A percentile compares a stretch with the other conserved stretches of the same genome.
phyloP scores from a whole-genome alignment of 2,888 invertebrate genomes.

The Sinodicranocentrus sp. region DNA sequence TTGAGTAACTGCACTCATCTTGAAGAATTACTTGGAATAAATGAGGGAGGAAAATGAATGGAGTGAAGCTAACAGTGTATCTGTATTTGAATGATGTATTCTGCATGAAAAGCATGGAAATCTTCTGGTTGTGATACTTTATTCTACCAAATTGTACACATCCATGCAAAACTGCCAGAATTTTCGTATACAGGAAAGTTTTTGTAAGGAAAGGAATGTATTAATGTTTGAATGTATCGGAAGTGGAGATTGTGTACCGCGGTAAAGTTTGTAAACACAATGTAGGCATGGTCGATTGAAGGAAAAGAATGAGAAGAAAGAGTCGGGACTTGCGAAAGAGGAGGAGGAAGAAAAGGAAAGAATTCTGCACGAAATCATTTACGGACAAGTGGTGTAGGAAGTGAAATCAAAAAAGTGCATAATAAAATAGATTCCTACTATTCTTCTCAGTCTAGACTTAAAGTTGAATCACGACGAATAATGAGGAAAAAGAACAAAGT shows the following conservation, averaged over 20 bases:
- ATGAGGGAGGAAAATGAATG: background rate
- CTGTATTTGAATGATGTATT: too few species aligned
- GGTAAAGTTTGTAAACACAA: background rate
- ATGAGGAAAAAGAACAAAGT: too few species aligned
- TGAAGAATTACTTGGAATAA: background rate
- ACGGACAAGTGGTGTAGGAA: conserved; percentile 15
- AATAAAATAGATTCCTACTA: background rate
- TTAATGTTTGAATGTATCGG: too few species aligned
- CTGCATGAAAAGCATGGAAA: too few species aligned
- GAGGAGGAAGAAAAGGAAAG: background rate
- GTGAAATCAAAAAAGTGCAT: conserved; percentile 17
- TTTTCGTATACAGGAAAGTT: too few species aligned
- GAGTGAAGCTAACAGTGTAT: background rate
- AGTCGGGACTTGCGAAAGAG: background rate
- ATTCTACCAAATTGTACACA: too few species aligned
- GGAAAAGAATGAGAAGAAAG: background rate
- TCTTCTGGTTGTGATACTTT: too few species aligned
- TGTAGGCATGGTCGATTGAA: conserved; percentile 6
- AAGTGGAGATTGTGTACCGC: too few species aligned
- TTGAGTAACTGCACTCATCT: conserved; percentile 14
- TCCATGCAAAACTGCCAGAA: too few species aligned
- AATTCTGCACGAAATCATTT: conserved; percentile 8
- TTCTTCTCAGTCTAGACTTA: too few species aligned
- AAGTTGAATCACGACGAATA: too few species aligned
- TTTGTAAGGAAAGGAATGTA: too few species aligned